Evolutionary conservation across 2,113 vertebrate genomes (phyloP).

Genomic region (Lepisosteus osseus): DNA sequence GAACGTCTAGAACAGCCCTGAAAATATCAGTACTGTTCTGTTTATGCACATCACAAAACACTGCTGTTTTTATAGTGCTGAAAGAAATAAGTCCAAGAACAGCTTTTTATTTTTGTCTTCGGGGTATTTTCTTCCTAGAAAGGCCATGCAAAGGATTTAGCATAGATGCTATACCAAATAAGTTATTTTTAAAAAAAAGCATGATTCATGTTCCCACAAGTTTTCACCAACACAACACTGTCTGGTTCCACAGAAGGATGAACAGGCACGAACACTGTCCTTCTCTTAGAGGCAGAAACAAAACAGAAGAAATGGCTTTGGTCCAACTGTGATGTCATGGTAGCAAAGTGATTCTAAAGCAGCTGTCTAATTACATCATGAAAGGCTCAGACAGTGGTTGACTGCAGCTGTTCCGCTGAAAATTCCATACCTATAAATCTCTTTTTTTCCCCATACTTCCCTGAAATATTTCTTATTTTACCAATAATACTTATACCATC

Average conservation of each 20-base stretch:
- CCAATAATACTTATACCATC: too few species aligned
- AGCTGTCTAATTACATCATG: constrained; percentile 22
- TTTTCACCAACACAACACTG: background rate
- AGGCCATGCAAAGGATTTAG: too few species aligned
- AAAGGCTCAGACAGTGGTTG: background rate
- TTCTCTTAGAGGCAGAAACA: constrained; percentile 8
- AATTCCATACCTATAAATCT: background rate
- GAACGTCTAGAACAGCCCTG: background rate
- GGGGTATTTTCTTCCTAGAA: background rate
- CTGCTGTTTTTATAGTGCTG: background rate
- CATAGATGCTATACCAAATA: too few species aligned
- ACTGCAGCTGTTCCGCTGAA: background rate
- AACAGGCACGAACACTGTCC: background rate
- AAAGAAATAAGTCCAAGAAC: background rate
- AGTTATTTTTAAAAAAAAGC: too few species aligned
- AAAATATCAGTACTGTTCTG: background rate
- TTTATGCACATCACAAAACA: background rate
- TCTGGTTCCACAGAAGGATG: background rate
- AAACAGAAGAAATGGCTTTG: background rate
- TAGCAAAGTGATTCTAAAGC: constrained; percentile 12
- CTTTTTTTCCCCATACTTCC: too few species aligned
- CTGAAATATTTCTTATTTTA: too few species aligned
- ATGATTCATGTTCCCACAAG: background rate
- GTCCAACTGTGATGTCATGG: constrained; percentile 20
- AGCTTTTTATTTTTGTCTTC: background rate